phyloP scores from a whole-genome alignment of 1,140 invertebrate species.

The Bombus vancouverensis region DNA sequence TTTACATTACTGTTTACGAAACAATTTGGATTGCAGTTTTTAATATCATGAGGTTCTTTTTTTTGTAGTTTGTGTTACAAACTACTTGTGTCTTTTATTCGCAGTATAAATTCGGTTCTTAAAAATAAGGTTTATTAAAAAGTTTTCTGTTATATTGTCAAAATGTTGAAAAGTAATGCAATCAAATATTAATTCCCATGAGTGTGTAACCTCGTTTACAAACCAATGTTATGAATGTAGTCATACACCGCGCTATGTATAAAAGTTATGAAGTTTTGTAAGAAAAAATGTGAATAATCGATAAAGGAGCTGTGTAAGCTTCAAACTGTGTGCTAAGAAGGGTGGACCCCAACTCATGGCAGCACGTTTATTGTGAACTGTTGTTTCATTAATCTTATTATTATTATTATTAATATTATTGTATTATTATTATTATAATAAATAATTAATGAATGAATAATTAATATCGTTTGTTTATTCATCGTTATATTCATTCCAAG shows the following conservation, averaged over 20 bases:
- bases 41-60: conserved; percentile 26
- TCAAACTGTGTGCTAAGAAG: conserved; percentile 16
- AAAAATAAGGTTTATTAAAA: background rate
- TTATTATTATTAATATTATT: conserved; percentile 54
- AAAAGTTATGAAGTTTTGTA: conserved; percentile 48
- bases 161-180: conserved; percentile 30
- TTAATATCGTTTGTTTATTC: conserved; percentile 1
- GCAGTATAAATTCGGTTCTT: background rate
- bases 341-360: conserved; percentile 39
- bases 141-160: conserved; percentile 9
- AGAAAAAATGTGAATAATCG: conserved; percentile 45
- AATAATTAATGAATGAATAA: conserved; percentile 39
- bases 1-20: conserved; percentile 36
- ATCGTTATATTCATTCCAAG: background rate
- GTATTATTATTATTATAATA: conserved; percentile 58
- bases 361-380: conserved; percentile 36
- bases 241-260: conserved; percentile 47
- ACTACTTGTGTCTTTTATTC: conserved; percentile 38
- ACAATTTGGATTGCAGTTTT: background rate
- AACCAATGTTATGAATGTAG: conserved; percentile 47
- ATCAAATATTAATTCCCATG: conserved; percentile 25
- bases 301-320: conserved; percentile 12
- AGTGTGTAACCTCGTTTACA: conserved; percentile 37
- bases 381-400: conserved; percentile 58
- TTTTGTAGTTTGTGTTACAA: conserved; percentile 48